Conservation (phyloP, 1,140 invertebrate species). For the Drosophila busckii region DNA sequence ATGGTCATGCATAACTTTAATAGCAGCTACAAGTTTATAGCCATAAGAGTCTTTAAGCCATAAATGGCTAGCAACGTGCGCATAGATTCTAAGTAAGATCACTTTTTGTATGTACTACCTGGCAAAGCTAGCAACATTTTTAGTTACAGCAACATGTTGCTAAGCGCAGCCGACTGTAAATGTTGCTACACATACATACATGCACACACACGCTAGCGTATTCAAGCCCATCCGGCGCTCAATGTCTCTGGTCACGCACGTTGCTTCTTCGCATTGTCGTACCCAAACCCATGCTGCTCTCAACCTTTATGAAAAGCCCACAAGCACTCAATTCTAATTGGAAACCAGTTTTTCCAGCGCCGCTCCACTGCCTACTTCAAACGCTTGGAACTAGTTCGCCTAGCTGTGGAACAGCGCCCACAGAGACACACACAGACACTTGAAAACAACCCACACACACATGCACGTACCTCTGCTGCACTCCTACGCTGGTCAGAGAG, state of each 20-base stretch:
- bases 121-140: neutral
- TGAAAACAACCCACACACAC: constrained; percentile 27
- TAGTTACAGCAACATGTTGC: constrained; percentile 16
- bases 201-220: neutral
- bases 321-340: constrained; percentile 56
- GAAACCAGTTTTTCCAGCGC: constrained; percentile 49
- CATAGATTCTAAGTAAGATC: constrained; percentile 18
- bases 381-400: constrained; percentile 37
- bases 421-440: constrained; percentile 17
- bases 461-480: constrained; percentile 3
- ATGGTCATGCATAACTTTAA: constrained; percentile 23
- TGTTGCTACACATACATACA: neutral
- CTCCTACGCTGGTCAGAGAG: constrained; percentile 12
- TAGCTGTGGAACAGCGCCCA: constrained; percentile 36
- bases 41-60: constrained; percentile 33
- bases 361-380: constrained; percentile 25
- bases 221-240: constrained; percentile 64
- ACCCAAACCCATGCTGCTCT: constrained; percentile 28
- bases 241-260: constrained; percentile 27
- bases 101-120: neutral
- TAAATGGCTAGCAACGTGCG: constrained; percentile 41
- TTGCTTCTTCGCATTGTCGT: constrained; percentile 4
- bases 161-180: neutral
- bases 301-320: constrained; percentile 49
- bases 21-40: constrained; percentile 15